Percentiles rank a stretch among this genome's conserved stretches.
Conservation (phyloP, 2,797 vertebrate species). For the Champsocephalus esox region DNA sequence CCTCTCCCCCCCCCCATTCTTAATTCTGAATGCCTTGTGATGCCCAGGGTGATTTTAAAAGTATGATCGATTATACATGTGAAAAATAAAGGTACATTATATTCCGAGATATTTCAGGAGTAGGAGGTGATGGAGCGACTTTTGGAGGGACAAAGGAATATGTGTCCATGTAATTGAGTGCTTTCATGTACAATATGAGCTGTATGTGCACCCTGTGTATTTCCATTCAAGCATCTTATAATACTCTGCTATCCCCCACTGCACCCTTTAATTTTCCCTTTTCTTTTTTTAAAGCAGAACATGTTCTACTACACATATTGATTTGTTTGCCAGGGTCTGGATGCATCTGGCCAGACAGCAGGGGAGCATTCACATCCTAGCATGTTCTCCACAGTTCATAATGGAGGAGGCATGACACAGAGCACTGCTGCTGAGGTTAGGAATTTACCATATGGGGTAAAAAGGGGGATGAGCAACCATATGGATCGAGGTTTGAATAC, state of each 20-base stretch:
- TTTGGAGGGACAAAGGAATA: constrained; percentile 1
- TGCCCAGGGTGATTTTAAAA: constrained; percentile 28
- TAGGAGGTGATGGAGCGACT: not conserved
- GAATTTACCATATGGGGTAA: constrained; percentile 49
- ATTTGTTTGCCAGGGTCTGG: constrained; percentile 69
- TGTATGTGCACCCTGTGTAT: not conserved
- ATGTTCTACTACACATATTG: constrained; percentile 62
- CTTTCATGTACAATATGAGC: constrained; percentile 8
- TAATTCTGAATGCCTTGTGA: constrained; percentile 3
- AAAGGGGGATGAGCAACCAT: constrained; percentile 40
- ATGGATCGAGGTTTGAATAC: constrained; percentile 37
- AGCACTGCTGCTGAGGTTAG: constrained; percentile 54
- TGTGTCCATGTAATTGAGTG: not conserved
- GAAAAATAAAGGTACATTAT: constrained; percentile 19
- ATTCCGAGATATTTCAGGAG: constrained; percentile 20
- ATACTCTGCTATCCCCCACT: constrained; percentile 31
- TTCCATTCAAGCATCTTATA: constrained; percentile 14
- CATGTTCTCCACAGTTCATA: constrained; percentile 55
- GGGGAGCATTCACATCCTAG: constrained; percentile 72
- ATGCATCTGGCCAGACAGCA: constrained; percentile 76
- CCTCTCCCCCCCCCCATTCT: not conserved
- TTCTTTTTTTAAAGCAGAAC: constrained; percentile 26
- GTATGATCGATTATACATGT: constrained; percentile 10
- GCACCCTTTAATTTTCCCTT: constrained; percentile 20
- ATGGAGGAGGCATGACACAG: constrained; percentile 49